A percentile compares a stretch with the other conserved stretches of the same genome.
Conservation (phyloP, 64 coral and sea anemone genomes). For the Anthopleura sola region DNA sequence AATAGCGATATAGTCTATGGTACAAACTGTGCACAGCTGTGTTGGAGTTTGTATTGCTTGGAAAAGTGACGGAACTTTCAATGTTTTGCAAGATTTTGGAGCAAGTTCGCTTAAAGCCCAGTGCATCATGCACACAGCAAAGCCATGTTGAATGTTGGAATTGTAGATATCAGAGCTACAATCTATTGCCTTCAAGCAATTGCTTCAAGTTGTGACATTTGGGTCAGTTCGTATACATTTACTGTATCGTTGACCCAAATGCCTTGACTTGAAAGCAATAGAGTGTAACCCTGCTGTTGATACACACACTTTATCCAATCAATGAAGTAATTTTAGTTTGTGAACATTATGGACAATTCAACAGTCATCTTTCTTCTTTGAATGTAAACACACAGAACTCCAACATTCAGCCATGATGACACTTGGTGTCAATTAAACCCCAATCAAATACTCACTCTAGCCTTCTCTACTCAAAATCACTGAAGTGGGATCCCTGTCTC, state of each 20-base stretch:
- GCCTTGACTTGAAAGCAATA: no score
- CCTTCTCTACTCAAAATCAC: background rate
- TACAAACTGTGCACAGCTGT: background rate
- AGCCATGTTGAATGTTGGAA: no score
- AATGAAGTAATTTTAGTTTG: no score
- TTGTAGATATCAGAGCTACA: no score
- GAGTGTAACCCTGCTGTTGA: no score
- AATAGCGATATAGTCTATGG: no score
- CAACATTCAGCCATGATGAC: background rate
- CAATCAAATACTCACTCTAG: background rate
- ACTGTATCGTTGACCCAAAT: no score
- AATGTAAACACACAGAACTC: background rate
- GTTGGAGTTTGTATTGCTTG: background rate
- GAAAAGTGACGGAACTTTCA: background rate
- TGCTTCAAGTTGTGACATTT: no score
- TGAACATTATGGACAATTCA: background rate
- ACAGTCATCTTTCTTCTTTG: background rate
- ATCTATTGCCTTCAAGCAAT: no score
- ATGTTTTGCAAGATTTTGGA: background rate
- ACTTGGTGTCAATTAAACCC: constrained; percentile 2
- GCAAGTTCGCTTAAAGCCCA: background rate
- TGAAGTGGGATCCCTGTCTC: background rate
- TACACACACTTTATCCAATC: background rate
- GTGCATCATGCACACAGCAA: background rate
- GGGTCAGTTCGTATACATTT: no score